phyloP scores from a whole-genome alignment of 2,797 vertebrate species.

The Hozukius guyotensis region DNA sequence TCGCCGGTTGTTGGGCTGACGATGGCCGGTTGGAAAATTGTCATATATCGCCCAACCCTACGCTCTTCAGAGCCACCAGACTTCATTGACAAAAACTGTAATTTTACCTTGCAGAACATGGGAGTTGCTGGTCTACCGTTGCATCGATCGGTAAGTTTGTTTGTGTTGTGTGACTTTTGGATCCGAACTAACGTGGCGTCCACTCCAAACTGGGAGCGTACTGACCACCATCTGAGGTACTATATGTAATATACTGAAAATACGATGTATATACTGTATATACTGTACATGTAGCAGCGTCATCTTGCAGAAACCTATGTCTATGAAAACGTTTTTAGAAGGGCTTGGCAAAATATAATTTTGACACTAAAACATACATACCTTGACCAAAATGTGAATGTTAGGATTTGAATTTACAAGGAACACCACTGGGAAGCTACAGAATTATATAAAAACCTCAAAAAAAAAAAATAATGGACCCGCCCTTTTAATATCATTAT shows the following conservation, averaged over 20 bases:
- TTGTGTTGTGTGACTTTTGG: not conserved
- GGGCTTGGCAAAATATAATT: not conserved
- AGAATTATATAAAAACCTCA: too few relatives aligned
- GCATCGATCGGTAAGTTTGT: not conserved
- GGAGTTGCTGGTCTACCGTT: not conserved
- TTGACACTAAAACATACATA: too few relatives aligned
- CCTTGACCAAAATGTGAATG: too few relatives aligned
- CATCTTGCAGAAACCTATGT: too few relatives aligned
- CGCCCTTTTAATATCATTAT: not conserved
- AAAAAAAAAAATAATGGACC: not conserved
- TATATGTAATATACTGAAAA: not conserved
- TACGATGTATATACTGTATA: too few relatives aligned
- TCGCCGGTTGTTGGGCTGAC: too few relatives aligned
- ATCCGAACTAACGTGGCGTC: not conserved
- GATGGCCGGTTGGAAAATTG: not conserved
- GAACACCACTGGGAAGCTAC: too few relatives aligned
- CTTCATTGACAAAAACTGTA: not conserved
- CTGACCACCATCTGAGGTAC: not conserved
- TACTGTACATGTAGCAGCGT: not conserved
- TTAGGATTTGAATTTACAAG: too few relatives aligned
- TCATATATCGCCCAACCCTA: not conserved
- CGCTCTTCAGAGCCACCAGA: not conserved
- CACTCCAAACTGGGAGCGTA: not conserved
- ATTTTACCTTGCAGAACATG: too few relatives aligned
- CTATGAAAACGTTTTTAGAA: too few relatives aligned